Evolutionary conservation across 2,888 invertebrate genomes (phyloP), one percentile per base, ranked within the genome.

Genomic region (Acrocyrtus sp.): DNA sequence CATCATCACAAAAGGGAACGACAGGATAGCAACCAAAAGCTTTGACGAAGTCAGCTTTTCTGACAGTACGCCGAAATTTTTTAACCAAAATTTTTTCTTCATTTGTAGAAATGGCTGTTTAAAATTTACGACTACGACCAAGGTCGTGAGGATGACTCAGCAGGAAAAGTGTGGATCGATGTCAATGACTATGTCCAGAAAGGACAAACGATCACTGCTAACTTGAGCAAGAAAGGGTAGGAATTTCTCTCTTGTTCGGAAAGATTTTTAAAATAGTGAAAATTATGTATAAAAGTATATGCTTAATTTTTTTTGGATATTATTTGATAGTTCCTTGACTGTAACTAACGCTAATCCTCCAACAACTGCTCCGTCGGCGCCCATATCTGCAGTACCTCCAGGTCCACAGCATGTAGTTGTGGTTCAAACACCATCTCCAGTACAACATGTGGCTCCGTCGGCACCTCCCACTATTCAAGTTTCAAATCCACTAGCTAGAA

Each of bases 171-270:
- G 10, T 77, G 72, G 72, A 57, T 77, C 24, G 74, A 74, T 56
- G 73, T 72, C n/a, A 45, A 26, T 21, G 74, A 75, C 43, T 77
- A 69, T 45, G 74, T 77, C 0, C 26, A 57, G 41, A 77, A 77
- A 21, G 72, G 72, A 19, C 74, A 74, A 65, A 39, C 34, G 22
- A 12, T 70, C 15, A 75, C 69, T 0, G 58, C 69, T 15, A 77
- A 75, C 26, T 47, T 77, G n/a, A 72, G 68, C 56, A 77, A 77
- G 29, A 72, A 63, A 34, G 77, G 77, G 74, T 77, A 66, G 45
- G 39, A 15, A 60, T 26, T n/a, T n/a, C n/a, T n/a, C n/a, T n/a
- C n/a, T n/a, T n/a, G n/a, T n/a, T n/a, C n/a, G n/a, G n/a, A n/a
- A n/a, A n/a, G n/a, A n/a, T n/a, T n/a, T n/a, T n/a, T n/a, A n/a